Conservation (phyloP, 1,140 invertebrate genomes). For the Triops cancriformis region DNA sequence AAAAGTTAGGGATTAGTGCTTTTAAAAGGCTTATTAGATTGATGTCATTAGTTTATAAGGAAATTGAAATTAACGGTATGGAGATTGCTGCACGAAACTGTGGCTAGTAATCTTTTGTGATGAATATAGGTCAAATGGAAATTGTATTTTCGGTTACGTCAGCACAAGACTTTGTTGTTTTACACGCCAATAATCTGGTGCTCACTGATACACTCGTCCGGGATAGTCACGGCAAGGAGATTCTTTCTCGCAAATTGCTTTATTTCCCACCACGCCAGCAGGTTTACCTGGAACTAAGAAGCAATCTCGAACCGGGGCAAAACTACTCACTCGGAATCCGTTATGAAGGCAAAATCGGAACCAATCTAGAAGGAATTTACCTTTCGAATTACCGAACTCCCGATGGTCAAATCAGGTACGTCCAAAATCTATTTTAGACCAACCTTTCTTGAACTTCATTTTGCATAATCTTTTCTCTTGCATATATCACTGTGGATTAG, state of each 20-base stretch:
- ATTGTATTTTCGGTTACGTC: constrained; percentile 54
- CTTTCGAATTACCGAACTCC: constrained; percentile 70
- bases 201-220: constrained; percentile 58
- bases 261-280: constrained; percentile 76
- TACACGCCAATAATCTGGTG: constrained; percentile 82
- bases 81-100: too few species aligned
- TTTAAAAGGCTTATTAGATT: too few species aligned
- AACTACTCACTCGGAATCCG: constrained; percentile 77
- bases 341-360: constrained; percentile 68
- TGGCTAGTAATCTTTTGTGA: not conserved
- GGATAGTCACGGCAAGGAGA: constrained; percentile 51
- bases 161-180: constrained; percentile 78
- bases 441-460: not conserved
- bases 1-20: too few species aligned
- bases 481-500: too few species aligned
- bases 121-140: constrained; percentile 40
- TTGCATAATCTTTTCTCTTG: too few species aligned
- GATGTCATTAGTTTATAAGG: too few species aligned
- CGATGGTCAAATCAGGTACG: constrained; percentile 67
- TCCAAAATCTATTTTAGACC: not conserved
- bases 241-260: constrained; percentile 56
- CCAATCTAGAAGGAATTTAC: constrained; percentile 84
- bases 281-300: constrained; percentile 71
- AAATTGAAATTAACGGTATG: too few species aligned
- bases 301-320: constrained; percentile 47